Evolutionary conservation across 2,888 invertebrate species (phyloP).

Genomic region (Papilio gigon): DNA sequence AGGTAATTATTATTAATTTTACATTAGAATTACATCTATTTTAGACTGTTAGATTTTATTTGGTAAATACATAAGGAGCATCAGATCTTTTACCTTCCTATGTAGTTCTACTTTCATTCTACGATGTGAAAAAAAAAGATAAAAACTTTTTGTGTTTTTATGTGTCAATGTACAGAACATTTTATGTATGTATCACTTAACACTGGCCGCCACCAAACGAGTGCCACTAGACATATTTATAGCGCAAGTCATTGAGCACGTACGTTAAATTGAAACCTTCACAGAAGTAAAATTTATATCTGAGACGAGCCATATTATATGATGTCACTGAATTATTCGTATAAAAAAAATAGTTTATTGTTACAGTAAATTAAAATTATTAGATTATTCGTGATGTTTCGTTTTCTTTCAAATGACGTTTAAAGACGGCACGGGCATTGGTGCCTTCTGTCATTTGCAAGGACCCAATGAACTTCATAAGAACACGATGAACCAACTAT

Average conservation of each 20-base stretch:
- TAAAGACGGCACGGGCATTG: too few relatives aligned
- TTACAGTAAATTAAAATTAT: not conserved
- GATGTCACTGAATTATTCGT: not conserved
- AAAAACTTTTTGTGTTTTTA: not conserved
- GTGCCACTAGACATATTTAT: slow-evolving; percentile 21
- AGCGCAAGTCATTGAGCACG: slow-evolving; percentile 20
- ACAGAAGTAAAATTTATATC: not conserved
- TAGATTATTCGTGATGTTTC: too few relatives aligned
- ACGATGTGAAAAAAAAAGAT: not conserved
- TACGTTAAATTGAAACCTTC: slow-evolving; percentile 6
- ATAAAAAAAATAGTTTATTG: not conserved
- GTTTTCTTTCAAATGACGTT: too few relatives aligned
- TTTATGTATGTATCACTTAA: slow-evolving; percentile 24
- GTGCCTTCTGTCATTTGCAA: too few relatives aligned
- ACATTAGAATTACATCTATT: too few relatives aligned
- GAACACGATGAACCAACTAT: too few relatives aligned
- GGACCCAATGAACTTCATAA: too few relatives aligned
- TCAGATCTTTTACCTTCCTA: not conserved
- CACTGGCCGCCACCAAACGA: not conserved
- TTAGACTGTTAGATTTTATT: too few relatives aligned
- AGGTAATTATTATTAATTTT: too few relatives aligned
- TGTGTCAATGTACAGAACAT: too few relatives aligned
- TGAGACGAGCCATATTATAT: not conserved
- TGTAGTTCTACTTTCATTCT: not conserved
- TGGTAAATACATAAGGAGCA: too few relatives aligned